Evolutionary conservation across 1,140 invertebrate species (phyloP).

Genomic region (Phortica variegata): DNA sequence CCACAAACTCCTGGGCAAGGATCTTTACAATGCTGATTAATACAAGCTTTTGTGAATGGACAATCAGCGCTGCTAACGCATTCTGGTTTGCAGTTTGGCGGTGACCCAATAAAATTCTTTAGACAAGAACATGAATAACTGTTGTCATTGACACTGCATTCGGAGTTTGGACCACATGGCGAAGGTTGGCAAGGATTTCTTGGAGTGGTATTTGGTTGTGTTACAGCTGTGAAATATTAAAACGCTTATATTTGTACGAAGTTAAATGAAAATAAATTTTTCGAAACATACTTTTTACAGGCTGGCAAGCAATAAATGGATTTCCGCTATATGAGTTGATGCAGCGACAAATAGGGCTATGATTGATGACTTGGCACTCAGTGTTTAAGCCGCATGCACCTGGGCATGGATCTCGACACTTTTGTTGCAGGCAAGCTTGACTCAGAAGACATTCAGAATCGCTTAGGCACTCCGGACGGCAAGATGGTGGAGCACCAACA

Average conservation of each 20-base stretch:
- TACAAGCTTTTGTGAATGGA: conserved; percentile 59
- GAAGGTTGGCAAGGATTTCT: conserved; percentile 69
- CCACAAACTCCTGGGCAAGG: conserved; percentile 65
- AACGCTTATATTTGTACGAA: too few relatives aligned
- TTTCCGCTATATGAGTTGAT: conserved; percentile 71
- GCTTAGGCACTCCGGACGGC: conserved; percentile 77
- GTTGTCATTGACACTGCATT: conserved; percentile 65
- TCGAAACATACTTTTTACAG: conserved; percentile 59
- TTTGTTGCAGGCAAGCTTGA: conserved; percentile 58
- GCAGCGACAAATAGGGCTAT: conserved; percentile 74
- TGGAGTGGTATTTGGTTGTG: conserved; percentile 27
- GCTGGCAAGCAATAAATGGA: conserved; percentile 72
- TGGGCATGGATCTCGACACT: conserved; percentile 78
- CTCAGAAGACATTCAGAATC: conserved; percentile 74
- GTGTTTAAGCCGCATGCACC: conserved; percentile 61
- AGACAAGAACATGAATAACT: conserved; percentile 70
- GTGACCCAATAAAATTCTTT: conserved; percentile 64
- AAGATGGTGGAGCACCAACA: conserved; percentile 74
- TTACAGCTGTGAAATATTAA: conserved; percentile 54
- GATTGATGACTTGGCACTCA: conserved; percentile 42
- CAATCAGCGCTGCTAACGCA: conserved; percentile 64
- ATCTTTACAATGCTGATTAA: conserved; percentile 64
- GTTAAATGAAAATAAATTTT: not conserved
- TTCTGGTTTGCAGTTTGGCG: conserved; percentile 64
- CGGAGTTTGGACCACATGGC: conserved; percentile 74